A percentile compares a stretch with the other conserved stretches of the same genome.
Evolutionary conservation across 1,140 invertebrate genomes (phyloP).

Genomic region (Pantala flavescens): DNA sequence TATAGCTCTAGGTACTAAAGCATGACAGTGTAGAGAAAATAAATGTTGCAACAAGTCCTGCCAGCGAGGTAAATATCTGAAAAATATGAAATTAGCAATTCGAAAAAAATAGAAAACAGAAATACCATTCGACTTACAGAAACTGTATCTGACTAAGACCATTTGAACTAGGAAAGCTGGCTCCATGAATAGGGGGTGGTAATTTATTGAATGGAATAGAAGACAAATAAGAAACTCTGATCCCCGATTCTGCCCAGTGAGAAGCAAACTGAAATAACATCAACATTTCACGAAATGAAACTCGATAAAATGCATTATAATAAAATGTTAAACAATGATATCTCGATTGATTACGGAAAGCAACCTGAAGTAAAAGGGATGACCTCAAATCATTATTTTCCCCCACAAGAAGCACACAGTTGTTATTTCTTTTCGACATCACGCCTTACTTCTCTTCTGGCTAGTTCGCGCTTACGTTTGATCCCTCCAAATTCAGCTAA

Average conservation of each 20-base stretch:
- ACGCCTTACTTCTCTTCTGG: too few species aligned
- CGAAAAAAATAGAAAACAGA: background rate
- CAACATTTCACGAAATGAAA: too few species aligned
- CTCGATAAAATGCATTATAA: too few species aligned
- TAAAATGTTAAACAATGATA: too few species aligned
- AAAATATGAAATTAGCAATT: background rate
- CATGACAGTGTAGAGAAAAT: slow-evolving; percentile 16
- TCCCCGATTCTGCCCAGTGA: slow-evolving; percentile 16
- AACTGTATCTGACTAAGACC: slow-evolving; percentile 17
- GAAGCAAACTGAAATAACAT: slow-evolving; percentile 17
- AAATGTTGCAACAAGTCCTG: slow-evolving; percentile 19
- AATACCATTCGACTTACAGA: slow-evolving; percentile 13
- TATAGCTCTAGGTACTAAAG: slow-evolving; percentile 7
- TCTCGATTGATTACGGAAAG: too few species aligned
- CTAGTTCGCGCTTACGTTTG: too few species aligned
- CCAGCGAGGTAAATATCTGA: slow-evolving; percentile 17
- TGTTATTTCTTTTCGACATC: too few species aligned
- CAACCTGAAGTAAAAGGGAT: too few species aligned
- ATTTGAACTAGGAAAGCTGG: background rate
- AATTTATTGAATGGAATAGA: slow-evolving; percentile 12
- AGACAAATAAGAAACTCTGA: slow-evolving; percentile 18
- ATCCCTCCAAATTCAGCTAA: too few species aligned
- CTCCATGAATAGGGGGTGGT: slow-evolving; percentile 18
- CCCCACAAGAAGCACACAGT: too few species aligned
- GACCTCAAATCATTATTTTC: too few species aligned